Conservation (phyloP, 2,113 vertebrate genomes). For the Apteryx owenii region DNA sequence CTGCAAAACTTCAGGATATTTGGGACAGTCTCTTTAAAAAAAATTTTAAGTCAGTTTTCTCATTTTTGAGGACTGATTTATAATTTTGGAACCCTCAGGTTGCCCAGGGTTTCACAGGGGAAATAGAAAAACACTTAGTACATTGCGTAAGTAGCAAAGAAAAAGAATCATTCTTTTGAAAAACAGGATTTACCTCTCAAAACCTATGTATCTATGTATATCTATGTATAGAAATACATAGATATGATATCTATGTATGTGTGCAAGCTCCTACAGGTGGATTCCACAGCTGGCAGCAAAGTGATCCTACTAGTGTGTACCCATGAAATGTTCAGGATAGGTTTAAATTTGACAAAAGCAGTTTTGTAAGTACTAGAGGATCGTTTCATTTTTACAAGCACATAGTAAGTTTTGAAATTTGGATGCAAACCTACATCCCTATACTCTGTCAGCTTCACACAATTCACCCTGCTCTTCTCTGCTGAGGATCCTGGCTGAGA, state of each 20-base stretch:
- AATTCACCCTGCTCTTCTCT: neutral
- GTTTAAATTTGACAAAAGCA: neutral
- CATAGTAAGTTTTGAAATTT: neutral
- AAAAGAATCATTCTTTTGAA: neutral
- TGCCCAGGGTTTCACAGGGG: neutral
- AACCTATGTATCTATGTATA: neutral
- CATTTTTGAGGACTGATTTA: neutral
- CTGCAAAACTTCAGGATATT: neutral
- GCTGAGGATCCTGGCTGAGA: neutral
- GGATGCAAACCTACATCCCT: no score
- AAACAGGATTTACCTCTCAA: neutral
- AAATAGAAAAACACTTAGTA: neutral
- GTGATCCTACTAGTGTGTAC: neutral
- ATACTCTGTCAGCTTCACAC: fast-evolving
- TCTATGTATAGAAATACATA: neutral
- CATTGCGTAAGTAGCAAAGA: neutral
- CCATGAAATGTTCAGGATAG: neutral
- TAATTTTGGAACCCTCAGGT: neutral
- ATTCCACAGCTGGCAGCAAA: neutral
- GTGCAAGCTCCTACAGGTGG: neutral
- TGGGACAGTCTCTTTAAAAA: neutral
- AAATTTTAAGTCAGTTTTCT: neutral
- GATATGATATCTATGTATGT: neutral
- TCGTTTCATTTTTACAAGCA: neutral
- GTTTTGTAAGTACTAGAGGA: neutral